A percentile compares a stretch with the other conserved stretches of the same genome.
These are phyloP conservation scores for Helicolenus hilgendorfi DNA, from an alignment of 2,797 vertebrate genomes.

Conservation along the genomic window DNA sequence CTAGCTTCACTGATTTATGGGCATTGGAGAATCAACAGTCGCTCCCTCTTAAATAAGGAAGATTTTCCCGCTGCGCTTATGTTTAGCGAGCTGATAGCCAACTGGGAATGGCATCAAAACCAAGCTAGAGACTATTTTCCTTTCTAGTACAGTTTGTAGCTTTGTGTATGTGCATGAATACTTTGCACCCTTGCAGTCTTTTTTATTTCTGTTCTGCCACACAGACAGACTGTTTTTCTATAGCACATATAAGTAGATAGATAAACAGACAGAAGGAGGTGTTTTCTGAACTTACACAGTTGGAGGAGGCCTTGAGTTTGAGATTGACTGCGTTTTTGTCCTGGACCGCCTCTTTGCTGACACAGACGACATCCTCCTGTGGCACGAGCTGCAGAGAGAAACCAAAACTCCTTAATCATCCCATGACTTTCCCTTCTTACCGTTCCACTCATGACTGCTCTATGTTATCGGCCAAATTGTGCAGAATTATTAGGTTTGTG, in stretches of 20 bases:
- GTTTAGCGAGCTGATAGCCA: constrained; percentile 5
- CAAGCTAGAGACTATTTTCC: not conserved
- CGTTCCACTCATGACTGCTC: not conserved
- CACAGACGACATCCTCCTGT: constrained; percentile 80
- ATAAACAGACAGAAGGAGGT: not conserved
- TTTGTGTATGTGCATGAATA: not conserved
- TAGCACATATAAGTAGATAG: not conserved
- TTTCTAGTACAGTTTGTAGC: not conserved
- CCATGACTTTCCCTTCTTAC: not conserved
- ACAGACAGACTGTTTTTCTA: not conserved
- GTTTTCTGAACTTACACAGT: constrained; percentile 84
- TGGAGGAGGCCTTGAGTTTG: constrained; percentile 80
- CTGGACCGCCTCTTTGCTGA: constrained; percentile 77
- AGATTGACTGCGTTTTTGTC: constrained; percentile 85
- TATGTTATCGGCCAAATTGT: not conserved
- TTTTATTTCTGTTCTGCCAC: not conserved
- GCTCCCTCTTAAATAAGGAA: not conserved
- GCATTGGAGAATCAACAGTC: not conserved
- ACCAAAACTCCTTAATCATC: constrained; percentile 3
- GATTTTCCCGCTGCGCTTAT: constrained; percentile 9
- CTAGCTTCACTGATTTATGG: constrained; percentile 13
- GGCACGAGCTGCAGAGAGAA: constrained; percentile 55
- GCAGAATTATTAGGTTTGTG: not conserved
- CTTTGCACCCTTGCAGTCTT: not conserved
- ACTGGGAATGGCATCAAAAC: constrained; percentile 14